Conservation (phyloP, 2,888 invertebrate genomes). For the Chrysina gloriosa region DNA sequence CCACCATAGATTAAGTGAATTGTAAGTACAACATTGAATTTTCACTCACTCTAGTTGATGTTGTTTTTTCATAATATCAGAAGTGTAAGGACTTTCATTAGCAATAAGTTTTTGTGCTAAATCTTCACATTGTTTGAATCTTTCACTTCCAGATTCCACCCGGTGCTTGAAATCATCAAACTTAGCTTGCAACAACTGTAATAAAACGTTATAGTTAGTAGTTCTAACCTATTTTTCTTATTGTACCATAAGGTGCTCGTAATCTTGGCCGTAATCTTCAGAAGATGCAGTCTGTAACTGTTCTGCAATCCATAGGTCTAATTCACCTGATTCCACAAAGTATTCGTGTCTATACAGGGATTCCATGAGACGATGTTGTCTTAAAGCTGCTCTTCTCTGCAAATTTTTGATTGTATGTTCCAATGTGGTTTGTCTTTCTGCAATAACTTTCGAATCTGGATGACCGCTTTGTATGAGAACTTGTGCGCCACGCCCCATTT, state of each 20-base stretch:
- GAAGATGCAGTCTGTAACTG: constrained; percentile 89
- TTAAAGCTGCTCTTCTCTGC: constrained; percentile 81
- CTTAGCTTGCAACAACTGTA: constrained; percentile 83
- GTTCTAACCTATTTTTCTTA: background rate
- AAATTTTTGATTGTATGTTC: constrained; percentile 83
- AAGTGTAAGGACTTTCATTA: constrained; percentile 86
- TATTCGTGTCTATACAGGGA: constrained; percentile 91
- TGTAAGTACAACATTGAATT: background rate
- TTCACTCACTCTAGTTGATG: constrained; percentile 82
- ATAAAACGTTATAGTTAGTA: background rate
- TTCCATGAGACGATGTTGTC: constrained; percentile 90
- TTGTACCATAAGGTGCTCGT: constrained; percentile 83
- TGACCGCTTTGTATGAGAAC: constrained; percentile 84
- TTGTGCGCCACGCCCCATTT: constrained; percentile 90
- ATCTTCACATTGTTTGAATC: constrained; percentile 91
- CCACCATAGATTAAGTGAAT: constrained; percentile 10
- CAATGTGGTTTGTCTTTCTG: constrained; percentile 79
- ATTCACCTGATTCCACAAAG: constrained; percentile 87
- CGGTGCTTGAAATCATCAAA: constrained; percentile 94
- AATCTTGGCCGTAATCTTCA: constrained; percentile 95
- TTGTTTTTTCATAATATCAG: constrained; percentile 87
- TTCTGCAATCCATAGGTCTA: constrained; percentile 93
- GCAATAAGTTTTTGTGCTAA: constrained; percentile 89
- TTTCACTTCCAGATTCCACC: constrained; percentile 89
- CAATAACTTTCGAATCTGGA: constrained; percentile 85